Evolutionary conservation across 2,113 vertebrate species (phyloP).

Genomic region (Dicrurus megarhynchus): DNA sequence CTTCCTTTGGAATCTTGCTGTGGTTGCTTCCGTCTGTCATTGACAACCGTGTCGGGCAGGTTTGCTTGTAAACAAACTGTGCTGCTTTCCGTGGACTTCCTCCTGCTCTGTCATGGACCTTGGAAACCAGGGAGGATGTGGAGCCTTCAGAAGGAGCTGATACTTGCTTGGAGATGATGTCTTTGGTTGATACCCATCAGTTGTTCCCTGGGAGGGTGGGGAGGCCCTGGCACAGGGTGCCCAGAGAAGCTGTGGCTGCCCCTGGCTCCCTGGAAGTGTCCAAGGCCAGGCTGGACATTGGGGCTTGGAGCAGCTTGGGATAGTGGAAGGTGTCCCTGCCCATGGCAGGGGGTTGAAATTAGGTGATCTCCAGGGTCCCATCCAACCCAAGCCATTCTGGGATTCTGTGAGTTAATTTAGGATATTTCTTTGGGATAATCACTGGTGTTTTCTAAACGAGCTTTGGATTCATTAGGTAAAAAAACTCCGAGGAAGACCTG

Average conservation of each 20-base stretch:
- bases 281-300: rapidly evolving
- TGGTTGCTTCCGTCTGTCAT: neutral
- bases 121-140: neutral
- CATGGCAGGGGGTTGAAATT: rapidly evolving
- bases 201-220: rapidly evolving
- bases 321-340: neutral
- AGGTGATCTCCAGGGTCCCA: neutral
- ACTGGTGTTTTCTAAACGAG: neutral
- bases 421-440: neutral
- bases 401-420: neutral
- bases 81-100: neutral
- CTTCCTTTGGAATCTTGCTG: neutral
- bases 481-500: neutral
- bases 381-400: neutral
- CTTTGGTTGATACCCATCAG: neutral
- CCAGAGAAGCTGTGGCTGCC: neutral
- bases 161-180: neutral
- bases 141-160: neutral
- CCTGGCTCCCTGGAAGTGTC: neutral
- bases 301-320: neutral
- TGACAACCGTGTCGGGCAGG: neutral
- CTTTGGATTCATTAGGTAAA: neutral
- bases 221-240: neutral
- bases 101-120: neutral
- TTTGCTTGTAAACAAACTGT: neutral